phyloP scores from a whole-genome alignment of 2,113 vertebrate species.

The Sylvilagus bachmani region DNA sequence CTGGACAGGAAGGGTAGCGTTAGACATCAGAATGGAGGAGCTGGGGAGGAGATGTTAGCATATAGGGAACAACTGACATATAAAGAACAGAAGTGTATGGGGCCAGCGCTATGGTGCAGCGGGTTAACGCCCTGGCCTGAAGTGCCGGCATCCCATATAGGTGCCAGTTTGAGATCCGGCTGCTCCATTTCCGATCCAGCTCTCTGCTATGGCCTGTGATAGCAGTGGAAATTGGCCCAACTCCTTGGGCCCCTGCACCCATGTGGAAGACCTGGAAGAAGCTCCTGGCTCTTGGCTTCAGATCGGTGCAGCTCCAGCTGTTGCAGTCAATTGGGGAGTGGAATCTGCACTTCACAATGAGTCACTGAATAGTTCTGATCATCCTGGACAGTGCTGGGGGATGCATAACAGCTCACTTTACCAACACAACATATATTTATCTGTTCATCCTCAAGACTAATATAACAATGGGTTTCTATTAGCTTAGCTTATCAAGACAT shows the following conservation, averaged over 20 bases:
- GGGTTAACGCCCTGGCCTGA: no score
- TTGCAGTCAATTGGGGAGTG: not conserved
- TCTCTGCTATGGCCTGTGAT: no score
- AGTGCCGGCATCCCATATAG: no score
- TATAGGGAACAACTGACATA: not conserved
- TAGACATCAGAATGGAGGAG: not conserved
- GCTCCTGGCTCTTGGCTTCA: no score
- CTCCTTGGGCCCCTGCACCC: no score
- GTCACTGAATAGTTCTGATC: not conserved
- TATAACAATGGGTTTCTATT: not conserved
- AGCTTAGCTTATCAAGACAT: conserved; percentile 1
- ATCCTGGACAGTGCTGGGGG: not conserved
- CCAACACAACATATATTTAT: not conserved
- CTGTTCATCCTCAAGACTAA: not conserved
- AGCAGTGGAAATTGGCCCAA: no score
- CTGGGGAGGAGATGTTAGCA: not conserved
- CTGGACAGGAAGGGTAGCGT: not conserved
- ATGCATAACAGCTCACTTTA: not conserved
- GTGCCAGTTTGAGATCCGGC: no score
- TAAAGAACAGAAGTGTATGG: not conserved
- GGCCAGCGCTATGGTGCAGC: no score
- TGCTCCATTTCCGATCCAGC: no score
- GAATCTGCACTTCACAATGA: not conserved
- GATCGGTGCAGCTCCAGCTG: no score
- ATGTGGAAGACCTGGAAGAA: no score